These are phyloP conservation scores for Pyxicephalus adspersus DNA, from an alignment of 2,113 vertebrate species.

Conservation along the genomic window DNA sequence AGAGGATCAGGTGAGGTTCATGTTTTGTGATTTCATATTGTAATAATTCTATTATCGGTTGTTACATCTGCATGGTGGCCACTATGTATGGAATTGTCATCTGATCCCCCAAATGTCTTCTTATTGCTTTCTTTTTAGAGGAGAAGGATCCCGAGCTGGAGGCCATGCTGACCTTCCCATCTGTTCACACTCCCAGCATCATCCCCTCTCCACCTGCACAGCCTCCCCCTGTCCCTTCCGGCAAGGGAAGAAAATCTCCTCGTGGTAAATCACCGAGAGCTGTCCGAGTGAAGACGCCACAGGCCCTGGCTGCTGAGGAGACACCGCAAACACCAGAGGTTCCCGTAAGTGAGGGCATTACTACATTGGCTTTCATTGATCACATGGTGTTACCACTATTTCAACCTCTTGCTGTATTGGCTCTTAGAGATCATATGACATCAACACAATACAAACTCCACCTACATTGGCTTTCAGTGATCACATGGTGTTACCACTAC, in stretches of 20 bases:
- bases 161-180: constrained; percentile 70
- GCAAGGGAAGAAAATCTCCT: constrained; percentile 62
- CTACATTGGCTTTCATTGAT: no score
- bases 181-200: constrained; percentile 59
- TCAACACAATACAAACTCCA: no score
- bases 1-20: constrained; percentile 72
- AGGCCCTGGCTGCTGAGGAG: constrained; percentile 60
- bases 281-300: constrained; percentile 18
- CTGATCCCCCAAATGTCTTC: constrained; percentile 13
- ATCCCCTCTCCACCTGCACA: constrained; percentile 54
- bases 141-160: constrained; percentile 61
- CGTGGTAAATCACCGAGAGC: constrained; percentile 20
- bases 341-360: constrained; percentile 63
- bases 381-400: neutral
- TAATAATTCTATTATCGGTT: neutral
- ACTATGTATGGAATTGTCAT: no score
- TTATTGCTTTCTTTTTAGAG: constrained; percentile 60
- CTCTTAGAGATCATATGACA: neutral
- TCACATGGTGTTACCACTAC: no score
- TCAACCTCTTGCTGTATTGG: neutral
- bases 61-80: no score
- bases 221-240: constrained; percentile 24
- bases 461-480: no score
- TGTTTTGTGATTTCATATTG: neutral
- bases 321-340: constrained; percentile 64